phyloP scores from a whole-genome alignment of 2,888 invertebrate genomes.

The Pherbina coryleti region DNA sequence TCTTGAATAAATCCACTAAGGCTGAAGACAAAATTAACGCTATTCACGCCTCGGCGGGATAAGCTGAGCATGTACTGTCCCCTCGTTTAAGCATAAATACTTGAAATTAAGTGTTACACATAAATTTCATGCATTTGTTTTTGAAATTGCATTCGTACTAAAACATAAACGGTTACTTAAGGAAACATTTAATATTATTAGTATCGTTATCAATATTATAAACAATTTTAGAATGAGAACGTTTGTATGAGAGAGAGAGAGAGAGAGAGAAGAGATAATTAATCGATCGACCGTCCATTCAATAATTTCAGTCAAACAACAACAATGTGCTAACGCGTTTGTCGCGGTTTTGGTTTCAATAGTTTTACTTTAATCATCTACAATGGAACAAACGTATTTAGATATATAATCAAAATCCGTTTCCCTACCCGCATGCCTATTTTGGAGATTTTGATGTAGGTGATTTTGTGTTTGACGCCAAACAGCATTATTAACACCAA shows the following conservation, averaged over 20 bases:
- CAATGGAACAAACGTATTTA: slow-evolving; percentile 68
- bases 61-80: background rate
- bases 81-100: background rate
- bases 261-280: background rate
- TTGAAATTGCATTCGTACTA: slow-evolving; percentile 4
- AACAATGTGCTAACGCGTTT: slow-evolving; percentile 42
- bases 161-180: background rate
- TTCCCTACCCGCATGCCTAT: slow-evolving; percentile 66
- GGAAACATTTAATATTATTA: slow-evolving; percentile 7
- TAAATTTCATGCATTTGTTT: background rate
- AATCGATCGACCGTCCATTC: slow-evolving; percentile 2
- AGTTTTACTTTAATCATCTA: slow-evolving; percentile 63
- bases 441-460: slow-evolving; percentile 63
- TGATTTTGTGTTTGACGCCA: slow-evolving; percentile 63
- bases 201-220: slow-evolving; percentile 1
- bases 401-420: slow-evolving; percentile 68
- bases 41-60: background rate
- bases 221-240: slow-evolving; percentile 9
- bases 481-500: slow-evolving; percentile 54
- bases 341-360: slow-evolving; percentile 43
- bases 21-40: background rate
- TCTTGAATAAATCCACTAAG: background rate
- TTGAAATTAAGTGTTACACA: background rate
- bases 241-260: background rate
- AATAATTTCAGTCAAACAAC: slow-evolving; percentile 47